Base-by-base conservation (phyloP, 2,113 vertebrate genomes). In the Cacatua alba region DNA sequence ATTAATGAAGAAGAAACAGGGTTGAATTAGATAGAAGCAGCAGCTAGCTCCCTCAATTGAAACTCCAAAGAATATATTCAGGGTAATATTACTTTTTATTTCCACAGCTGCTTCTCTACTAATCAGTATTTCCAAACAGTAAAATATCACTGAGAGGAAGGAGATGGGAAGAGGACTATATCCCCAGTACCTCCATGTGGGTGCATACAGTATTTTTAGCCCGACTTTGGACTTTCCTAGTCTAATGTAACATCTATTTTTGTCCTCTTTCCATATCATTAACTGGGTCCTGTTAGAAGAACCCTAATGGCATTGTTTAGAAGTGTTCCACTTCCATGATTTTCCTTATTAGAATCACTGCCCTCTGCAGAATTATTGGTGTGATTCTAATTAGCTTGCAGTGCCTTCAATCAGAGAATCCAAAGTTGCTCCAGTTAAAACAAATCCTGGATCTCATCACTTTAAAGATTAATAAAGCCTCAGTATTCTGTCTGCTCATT, bases 391-490 rank as follows among this genome's bases (percentile, higher is more conserved):
- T 89, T 80, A 81, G 44, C 33, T 69, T 21, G 39, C 74, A 65
- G 17, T 53, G 70, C 25, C 29, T 91, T 83, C 67, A 63, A 31
- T 59, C 63, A 78, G 37, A 80, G 44, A 82, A 69, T 28, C 18
- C 44, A 65, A 9, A 80, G 37, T 59, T 80, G 25, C 29, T 28
- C 28, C 41, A 35, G 24, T 59, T 75, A 71, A 69, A 82, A 86
- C 69, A 83, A 59, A 48, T 24, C 43, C 28, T 59, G 60, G 11
- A 28, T 86, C 29, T 51, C 44, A 81, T 39, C 48, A 71, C 17
- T 68, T 75, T 44, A 68, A 92, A 87, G 75, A 94, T 75, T 86
- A 90, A 78, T 83, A 84, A 90, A 92, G 72, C 33, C 24, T 84
- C 72, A 68, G 39, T 35, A 91, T 94, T 75, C 51, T 70, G 33